phyloP scores from a whole-genome alignment of 2,113 vertebrate genomes.

The Leuciscus idus region DNA sequence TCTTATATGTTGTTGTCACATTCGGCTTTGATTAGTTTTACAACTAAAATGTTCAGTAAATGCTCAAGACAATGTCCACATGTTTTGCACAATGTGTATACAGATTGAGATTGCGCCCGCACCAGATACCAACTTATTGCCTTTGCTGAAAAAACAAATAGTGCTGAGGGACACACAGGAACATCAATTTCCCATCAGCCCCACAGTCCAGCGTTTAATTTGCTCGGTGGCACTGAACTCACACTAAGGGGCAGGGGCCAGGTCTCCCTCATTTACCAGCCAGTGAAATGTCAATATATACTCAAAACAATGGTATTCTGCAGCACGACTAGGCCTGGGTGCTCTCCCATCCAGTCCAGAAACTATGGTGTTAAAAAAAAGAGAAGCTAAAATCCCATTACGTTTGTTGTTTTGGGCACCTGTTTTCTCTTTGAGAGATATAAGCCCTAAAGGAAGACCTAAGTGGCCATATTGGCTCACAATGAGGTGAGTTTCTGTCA shows the following conservation, averaged over 20 bases:
- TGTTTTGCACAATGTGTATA: slow-evolving; percentile 50
- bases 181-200: slow-evolving; percentile 64
- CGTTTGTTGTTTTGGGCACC: slow-evolving; percentile 18
- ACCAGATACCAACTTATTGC: slow-evolving; percentile 51
- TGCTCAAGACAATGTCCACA: not conserved
- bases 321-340: slow-evolving; percentile 46
- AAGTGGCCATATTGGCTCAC: slow-evolving; percentile 23
- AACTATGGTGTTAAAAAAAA: slow-evolving; percentile 9
- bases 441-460: slow-evolving; percentile 14
- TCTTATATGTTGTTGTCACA: not conserved
- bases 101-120: slow-evolving; percentile 50
- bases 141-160: slow-evolving; percentile 59
- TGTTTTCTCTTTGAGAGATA: slow-evolving; percentile 36
- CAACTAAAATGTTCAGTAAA: slow-evolving; percentile 4
- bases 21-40: not conserved
- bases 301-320: slow-evolving; percentile 62
- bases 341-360: slow-evolving; percentile 47
- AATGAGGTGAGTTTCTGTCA: slow-evolving; percentile 23
- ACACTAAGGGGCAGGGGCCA: slow-evolving; percentile 56
- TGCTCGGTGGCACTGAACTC: slow-evolving; percentile 65
- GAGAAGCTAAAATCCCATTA: slow-evolving; percentile 34
- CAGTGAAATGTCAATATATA: slow-evolving; percentile 70
- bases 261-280: slow-evolving; percentile 64
- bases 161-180: slow-evolving; percentile 41
- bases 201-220: slow-evolving; percentile 65